phyloP scores from a whole-genome alignment of 2,113 vertebrate genomes.

The Hemichromis elongatus region DNA sequence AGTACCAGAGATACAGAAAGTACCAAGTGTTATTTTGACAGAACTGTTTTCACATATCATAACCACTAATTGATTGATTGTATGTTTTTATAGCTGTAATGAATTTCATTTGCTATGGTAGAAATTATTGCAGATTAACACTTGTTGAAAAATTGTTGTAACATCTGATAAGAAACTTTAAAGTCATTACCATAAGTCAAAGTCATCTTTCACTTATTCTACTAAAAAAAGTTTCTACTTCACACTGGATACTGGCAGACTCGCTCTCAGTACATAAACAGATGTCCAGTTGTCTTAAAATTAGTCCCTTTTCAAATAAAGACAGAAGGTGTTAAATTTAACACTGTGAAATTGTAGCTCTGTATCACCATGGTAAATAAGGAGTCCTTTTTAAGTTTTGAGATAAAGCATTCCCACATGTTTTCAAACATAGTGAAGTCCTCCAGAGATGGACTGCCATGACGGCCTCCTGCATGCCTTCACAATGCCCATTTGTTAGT shows the following conservation, averaged over 20 bases:
- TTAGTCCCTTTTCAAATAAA: constrained; percentile 69
- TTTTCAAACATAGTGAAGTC: constrained; percentile 80
- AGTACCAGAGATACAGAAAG: not conserved
- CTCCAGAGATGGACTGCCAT: constrained; percentile 76
- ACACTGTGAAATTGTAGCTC: constrained; percentile 70
- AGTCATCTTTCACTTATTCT: constrained; percentile 51
- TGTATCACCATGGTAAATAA: constrained; percentile 69
- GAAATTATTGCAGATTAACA: not conserved
- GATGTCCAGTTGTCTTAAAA: constrained; percentile 62
- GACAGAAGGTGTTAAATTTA: constrained; percentile 76
- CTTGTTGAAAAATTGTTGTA: not conserved
- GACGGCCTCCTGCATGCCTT: constrained; percentile 69
- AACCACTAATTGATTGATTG: not conserved
- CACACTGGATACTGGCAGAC: constrained; percentile 43
- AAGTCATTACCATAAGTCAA: constrained; percentile 43
- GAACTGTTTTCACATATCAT: not conserved
- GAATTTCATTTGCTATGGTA: not conserved
- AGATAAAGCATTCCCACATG: constrained; percentile 87
- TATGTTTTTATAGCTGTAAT: not conserved
- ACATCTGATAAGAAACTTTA: not conserved
- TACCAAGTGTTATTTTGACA: not conserved
- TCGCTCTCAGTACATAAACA: constrained; percentile 54
- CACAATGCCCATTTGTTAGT: constrained; percentile 80
- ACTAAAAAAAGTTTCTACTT: constrained; percentile 62
- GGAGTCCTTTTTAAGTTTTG: constrained; percentile 77